Evolutionary conservation across 2,888 invertebrate species (phyloP), one percentile per base, ranked within the genome.

Genomic region (Flexamia atlantica): DNA sequence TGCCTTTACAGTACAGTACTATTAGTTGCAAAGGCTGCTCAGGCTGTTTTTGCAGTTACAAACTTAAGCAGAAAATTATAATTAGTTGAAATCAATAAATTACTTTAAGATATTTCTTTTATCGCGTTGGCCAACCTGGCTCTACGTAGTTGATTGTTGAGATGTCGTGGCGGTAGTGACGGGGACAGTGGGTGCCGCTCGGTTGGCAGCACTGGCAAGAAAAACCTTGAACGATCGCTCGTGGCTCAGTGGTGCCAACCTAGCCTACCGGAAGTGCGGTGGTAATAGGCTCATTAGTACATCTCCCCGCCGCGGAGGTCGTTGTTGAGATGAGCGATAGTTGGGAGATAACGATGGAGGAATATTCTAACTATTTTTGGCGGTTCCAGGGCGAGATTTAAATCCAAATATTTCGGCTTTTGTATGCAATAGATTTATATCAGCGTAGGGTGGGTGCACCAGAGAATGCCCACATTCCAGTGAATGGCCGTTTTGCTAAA

Each of bases 221-320:
- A 64, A 30, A 64, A 64, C 64, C 64, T 64, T 64, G 64, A 64
- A 64, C 64, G 64, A 64, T 64, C 30, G 64, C 28, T 64, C 28
- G 64, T 64, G 64, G 64, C 20, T 23, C 64, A 64, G 12, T 64
- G 64, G 30, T 64, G 30, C 64, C 64, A 64, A 64, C 64, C 28
- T 64, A 64, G 64, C 64, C 12, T 64, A 64, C 64, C 64, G 64
- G 64, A 64, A 64, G 64, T 20, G 64, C 64, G 28, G 28, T 64
- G 14, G 64, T 64, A 64, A 64, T 64, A 12, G 64, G 28, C 64
- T 64, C 30, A 64, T 64, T 64, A 64, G 64, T 30, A 64, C 64
- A 64, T 64, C 64, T 28, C 64, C 64, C 3, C 17, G 5, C 53
- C 23, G 23, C 23, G 20, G 53, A 53, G 53, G 20, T 53, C 53